Evolutionary conservation across 53 echinoderm and acorn worm genomes (phyloP).

Genomic region (Patiria pectinifera): DNA sequence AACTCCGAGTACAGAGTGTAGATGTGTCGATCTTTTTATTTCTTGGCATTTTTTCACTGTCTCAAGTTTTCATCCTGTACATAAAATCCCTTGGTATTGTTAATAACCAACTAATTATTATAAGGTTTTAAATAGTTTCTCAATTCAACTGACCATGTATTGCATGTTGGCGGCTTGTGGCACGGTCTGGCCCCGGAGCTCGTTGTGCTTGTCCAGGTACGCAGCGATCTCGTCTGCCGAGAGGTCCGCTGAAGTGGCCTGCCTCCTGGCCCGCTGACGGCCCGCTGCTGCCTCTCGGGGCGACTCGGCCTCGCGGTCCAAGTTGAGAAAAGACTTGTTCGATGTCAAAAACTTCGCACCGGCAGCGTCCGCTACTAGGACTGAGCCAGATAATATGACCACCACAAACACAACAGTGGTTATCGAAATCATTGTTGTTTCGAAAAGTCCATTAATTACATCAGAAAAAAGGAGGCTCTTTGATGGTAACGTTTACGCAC

Average conservation of each 20-base stretch:
- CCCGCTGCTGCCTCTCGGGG: not conserved
- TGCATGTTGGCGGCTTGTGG: conserved; percentile 77
- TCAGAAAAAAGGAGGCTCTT: too few relatives aligned
- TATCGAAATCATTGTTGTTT: not conserved
- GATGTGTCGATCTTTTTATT: too few relatives aligned
- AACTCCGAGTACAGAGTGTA: too few relatives aligned
- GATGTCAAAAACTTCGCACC: not conserved
- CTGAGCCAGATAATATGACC: not conserved
- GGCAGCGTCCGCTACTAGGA: not conserved
- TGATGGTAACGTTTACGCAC: too few relatives aligned
- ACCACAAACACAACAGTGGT: not conserved
- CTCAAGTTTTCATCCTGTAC: too few relatives aligned
- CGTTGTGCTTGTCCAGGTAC: conserved; percentile 70
- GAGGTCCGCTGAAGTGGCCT: conserved; percentile 9
- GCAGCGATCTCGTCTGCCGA: conserved; percentile 46
- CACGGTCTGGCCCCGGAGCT: conserved; percentile 59
- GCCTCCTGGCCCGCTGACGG: conserved; percentile 4
- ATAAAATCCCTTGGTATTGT: too few relatives aligned
- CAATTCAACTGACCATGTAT: conserved; percentile 71
- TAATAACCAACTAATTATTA: too few relatives aligned
- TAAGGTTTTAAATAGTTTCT: not conserved
- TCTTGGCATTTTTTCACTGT: too few relatives aligned
- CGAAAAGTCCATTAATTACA: not conserved
- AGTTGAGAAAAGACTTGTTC: conserved; percentile 17
- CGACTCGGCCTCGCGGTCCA: not conserved